Evolutionary conservation across 2,113 vertebrate genomes (phyloP), one percentile per base, ranked within the genome.

Genomic region (Planiliza haematocheilus): DNA sequence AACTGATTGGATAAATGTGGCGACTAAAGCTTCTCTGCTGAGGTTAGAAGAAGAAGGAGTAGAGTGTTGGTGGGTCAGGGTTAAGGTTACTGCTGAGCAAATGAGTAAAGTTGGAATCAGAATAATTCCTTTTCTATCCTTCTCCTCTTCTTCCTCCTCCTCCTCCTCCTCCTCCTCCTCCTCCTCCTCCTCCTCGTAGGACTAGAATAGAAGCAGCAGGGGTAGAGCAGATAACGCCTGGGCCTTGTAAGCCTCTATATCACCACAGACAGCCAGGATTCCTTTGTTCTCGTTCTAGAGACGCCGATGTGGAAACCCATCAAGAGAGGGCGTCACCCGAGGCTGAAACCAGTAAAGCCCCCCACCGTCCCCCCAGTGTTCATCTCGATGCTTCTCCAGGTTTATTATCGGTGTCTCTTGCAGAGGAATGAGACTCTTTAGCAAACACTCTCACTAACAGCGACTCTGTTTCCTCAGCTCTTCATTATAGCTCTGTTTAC

Each of bases 401-500:
- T 30, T 49, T 34, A 61, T 60, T 30, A 18, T 34, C 0, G 13
- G n/a, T 30, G 66, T 24, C 2, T 12, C 42, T 61, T 69, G 37
- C 59, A n/a, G 4, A 59, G 45, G 49, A 58, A 62, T 62, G 9
- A 52, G 42, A 73, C 60, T 10, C 49, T 36, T 53, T 12, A n/a
- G n/a, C n/a, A n/a, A n/a, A n/a, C n/a, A n/a, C n/a, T n/a, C n/a
- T n/a, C n/a, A n/a, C n/a, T n/a, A n/a, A n/a, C n/a, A n/a, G n/a
- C n/a, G n/a, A n/a, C n/a, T 60, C 20, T 34, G n/a, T 58, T 62
- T 77, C 12, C 66, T 21, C 34, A 1, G 7, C 58, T 41, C 71
- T 67, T 62, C 62, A 62, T 69, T 66, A 67, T 11, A 24, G 4
- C 4, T 36, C n/a, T 66, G 73, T 82, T 75, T 52, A 49, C 82